Evolutionary conservation across 2,797 vertebrate species (phyloP).

Genomic region (Dendrocincla fuliginosa): DNA sequence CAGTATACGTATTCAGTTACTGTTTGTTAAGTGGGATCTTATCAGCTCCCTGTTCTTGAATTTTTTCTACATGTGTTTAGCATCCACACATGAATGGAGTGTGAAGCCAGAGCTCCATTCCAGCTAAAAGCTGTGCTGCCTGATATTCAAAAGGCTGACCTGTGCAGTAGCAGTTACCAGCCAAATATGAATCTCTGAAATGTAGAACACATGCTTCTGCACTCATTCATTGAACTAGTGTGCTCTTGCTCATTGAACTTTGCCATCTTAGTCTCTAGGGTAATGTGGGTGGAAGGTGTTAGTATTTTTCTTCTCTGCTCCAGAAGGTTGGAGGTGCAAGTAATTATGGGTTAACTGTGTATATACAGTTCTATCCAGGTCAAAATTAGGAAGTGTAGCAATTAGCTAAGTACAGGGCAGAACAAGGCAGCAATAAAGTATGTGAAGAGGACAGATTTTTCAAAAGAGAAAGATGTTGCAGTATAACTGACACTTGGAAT

Average conservation of each 20-base stretch:
- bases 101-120: not conserved
- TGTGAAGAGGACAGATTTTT: not conserved
- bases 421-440: not conserved
- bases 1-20: not conserved
- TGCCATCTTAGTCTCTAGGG: not conserved
- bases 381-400: not conserved
- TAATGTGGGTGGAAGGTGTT: not conserved
- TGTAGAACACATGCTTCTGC: rapidly evolving
- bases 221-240: not conserved
- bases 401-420: not conserved
- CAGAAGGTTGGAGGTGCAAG: not conserved
- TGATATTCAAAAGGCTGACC: not conserved
- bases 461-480: not conserved
- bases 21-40: not conserved
- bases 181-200: not conserved
- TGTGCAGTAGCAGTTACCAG: not conserved
- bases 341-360: not conserved
- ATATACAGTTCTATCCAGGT: not conserved
- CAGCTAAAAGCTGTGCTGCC: not conserved
- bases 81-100: rapidly evolving
- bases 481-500: not conserved
- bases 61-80: not conserved
- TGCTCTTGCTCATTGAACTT: not conserved
- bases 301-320: not conserved
- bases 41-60: not conserved